Base-by-base conservation (phyloP, 2,888 invertebrate genomes). In the Imbricaverruca yamaguchii region DNA sequence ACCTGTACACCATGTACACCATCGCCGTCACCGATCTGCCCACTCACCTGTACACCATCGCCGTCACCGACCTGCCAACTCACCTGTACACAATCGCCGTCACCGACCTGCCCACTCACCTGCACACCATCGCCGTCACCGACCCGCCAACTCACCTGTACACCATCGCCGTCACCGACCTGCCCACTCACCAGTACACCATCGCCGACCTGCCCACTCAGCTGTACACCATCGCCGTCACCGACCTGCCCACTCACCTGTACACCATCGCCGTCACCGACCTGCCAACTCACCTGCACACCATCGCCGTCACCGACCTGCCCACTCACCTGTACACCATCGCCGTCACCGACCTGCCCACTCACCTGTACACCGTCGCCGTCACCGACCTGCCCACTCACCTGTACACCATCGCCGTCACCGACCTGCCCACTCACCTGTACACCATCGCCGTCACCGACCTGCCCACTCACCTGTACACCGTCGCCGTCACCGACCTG, bases 1-100 rank as follows among this genome's bases (percentile, higher is more conserved):
- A 94, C 93, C 94, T 96, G 89, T 99, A 99, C 84, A 99, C 97
- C 87, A 97, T 91, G n/a, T n/a, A n/a, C n/a, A n/a, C n/a, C n/a
- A n/a, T n/a, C n/a, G n/a, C 4, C 39, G 39, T 39, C 39, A 39
- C 39, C 4, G 39, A 39, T 39, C 39, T 39, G 39, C 39, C 4
- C 4, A 74, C 91, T 90, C 87, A 94, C 93, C 94, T 96, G 89
- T 99, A 99, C 84, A 99, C 97, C 87, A 97, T 91, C 89, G 97
- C 97, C 39, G 39, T 39, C 39, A 39, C 39, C 4, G 39, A 39
- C 4, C 39, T 39, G 39, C 39, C 4, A 0, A 74, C 91, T 90
- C 87, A 94, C 93, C 94, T 96, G 89, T 99, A 99, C 84, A 99
- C 97, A 87, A 97, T 91, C 89, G 97, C 97, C 39, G 39, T 39